Conservation (phyloP, 2,888 invertebrate species). For the Serripes groenlandicus region DNA sequence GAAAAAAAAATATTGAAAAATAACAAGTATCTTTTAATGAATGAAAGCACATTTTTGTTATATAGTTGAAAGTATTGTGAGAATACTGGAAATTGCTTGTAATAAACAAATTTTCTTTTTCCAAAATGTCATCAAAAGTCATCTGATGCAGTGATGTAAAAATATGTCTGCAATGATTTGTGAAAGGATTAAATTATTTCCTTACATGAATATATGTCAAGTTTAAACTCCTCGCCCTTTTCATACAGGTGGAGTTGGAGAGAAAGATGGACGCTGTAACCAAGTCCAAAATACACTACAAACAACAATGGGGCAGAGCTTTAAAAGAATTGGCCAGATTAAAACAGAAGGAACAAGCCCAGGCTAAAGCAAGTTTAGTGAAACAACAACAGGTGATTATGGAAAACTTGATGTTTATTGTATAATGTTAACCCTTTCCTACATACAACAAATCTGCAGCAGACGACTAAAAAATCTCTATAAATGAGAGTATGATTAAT, state of each 20-base stretch:
- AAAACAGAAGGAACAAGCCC: conserved; percentile 85
- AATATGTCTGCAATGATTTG: neutral
- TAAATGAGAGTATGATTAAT: too few relatives aligned
- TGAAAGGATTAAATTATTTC: neutral
- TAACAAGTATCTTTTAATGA: too few relatives aligned
- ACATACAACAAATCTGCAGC: neutral
- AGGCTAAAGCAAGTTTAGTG: conserved; percentile 81
- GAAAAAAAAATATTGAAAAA: too few relatives aligned
- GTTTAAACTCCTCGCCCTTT: too few relatives aligned
- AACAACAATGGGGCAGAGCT: conserved; percentile 87
- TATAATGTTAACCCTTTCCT: neutral
- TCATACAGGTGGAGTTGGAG: conserved; percentile 84
- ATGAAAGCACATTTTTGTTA: too few relatives aligned
- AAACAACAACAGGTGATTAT: conserved; percentile 78
- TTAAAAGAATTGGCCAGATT: conserved; percentile 86
- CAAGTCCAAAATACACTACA: conserved; percentile 87
- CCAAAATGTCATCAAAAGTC: neutral
- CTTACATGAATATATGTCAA: too few relatives aligned
- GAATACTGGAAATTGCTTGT: neutral
- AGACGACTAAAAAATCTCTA: too few relatives aligned
- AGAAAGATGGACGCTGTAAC: conserved; percentile 85
- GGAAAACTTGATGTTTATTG: neutral
- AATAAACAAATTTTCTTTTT: neutral
- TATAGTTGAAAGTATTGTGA: neutral
- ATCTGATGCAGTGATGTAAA: neutral